These are phyloP conservation scores for Netelia melanura DNA, from an alignment of 2,888 invertebrate species.

Conservation along the genomic window DNA sequence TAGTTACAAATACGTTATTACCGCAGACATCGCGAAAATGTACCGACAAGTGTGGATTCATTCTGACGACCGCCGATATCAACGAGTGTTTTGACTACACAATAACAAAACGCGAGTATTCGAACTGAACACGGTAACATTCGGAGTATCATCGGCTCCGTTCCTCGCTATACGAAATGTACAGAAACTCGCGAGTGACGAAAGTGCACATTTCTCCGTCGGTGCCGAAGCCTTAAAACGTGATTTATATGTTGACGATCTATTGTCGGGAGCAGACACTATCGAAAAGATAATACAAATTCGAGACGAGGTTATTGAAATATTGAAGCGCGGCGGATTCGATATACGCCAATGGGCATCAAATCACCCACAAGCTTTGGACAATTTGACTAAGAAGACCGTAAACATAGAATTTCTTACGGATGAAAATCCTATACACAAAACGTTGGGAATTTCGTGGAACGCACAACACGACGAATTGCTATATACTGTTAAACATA, in stretches of 20 bases:
- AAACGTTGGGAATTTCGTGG: no score
- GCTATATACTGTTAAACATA: no score
- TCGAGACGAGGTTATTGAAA: no score
- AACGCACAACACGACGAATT: no score
- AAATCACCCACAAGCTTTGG: no score
- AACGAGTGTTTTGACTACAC: slow-evolving; percentile 60
- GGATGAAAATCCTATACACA: no score
- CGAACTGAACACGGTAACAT: slow-evolving; percentile 63
- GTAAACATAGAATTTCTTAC: no score
- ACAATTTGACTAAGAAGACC: no score
- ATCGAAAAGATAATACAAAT: no score
- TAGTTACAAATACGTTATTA: slow-evolving; percentile 58
- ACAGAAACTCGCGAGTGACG: slow-evolving; percentile 62
- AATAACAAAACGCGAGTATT: slow-evolving; percentile 36
- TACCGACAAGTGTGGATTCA: slow-evolving; percentile 53
- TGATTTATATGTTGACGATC: slow-evolving; percentile 71
- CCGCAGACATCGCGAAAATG: slow-evolving; percentile 42
- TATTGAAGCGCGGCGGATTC: no score
- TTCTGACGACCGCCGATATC: slow-evolving; percentile 56
- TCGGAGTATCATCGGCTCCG: slow-evolving; percentile 59
- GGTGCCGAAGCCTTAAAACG: slow-evolving; percentile 49
- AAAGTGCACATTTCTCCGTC: slow-evolving; percentile 54
- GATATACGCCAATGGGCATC: no score
- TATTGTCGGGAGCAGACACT: no score
- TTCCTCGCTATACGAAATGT: slow-evolving; percentile 64